Evolutionary conservation across 2,888 invertebrate species (phyloP), one percentile per base, ranked within the genome.

Genomic region (Myopa testacea): DNA sequence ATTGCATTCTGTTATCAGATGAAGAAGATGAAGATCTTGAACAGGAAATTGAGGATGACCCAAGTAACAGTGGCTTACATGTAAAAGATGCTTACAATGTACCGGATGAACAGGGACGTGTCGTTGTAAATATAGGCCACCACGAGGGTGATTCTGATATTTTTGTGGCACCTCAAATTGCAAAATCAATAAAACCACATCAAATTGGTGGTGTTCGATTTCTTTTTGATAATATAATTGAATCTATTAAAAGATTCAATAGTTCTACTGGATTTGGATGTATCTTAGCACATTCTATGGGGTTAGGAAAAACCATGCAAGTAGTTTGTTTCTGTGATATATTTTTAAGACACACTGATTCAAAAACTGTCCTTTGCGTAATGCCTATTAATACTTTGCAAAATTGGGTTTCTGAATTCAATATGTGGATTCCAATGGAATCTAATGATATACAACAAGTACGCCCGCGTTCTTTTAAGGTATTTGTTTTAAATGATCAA

Each of bases 331-430:
- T 99, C 90, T 95, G 96, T 87, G 99, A 99, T 90, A 95, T 98
- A 84, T 98, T 99, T 89, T 92, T 99, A 83, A 91, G 98, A 74
- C 95, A 97, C 88, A 98, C 98, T 0, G 92, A 92, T 38, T 95
- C 96, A 6, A 95, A 94, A 87, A 96, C 95, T 16, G 96, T 98
- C 1, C 90, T 99, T 60, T 96, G 98, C 86, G 98, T 99, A 82
- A 98, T 99, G 93, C 99, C 99, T 10, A 98, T 99, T 79, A 99
- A 99, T 89, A 99, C 99, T 0, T 91, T 99, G 80, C 98, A 99
- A 89, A 99, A 99, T 90, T 99, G 98, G 99, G 91, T 94, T 84
- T 95, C 96, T 3, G 99, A 99, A 89, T 99, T 97, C 88, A 97
- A 99, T 87, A 96, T 96, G 94, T 99, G 99, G 98, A 90, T 98